Evolutionary conservation across 2,888 invertebrate species (phyloP).

Genomic region (Leptinotarsa rubiginosa): DNA sequence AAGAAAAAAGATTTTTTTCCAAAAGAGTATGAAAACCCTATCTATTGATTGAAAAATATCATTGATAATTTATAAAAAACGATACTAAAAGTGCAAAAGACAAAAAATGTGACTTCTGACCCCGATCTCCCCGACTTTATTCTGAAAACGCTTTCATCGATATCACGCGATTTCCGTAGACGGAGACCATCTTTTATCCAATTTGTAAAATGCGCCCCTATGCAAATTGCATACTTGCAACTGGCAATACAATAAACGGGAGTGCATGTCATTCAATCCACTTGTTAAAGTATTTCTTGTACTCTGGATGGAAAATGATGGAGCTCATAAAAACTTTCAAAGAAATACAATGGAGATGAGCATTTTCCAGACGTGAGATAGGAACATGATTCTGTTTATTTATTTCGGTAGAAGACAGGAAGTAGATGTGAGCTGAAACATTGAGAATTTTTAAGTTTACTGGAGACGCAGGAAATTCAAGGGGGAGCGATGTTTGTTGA

Average conservation of each 20-base stretch:
- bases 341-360: background rate
- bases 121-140: background rate
- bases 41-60: no score
- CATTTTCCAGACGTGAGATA: background rate
- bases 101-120: no score
- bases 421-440: no score
- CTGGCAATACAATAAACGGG: background rate
- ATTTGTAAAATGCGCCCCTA: background rate
- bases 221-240: background rate
- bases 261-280: conserved; percentile 5
- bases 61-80: no score
- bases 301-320: background rate
- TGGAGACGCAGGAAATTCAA: no score
- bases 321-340: background rate
- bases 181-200: background rate
- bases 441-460: no score
- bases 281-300: background rate
- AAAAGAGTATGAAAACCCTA: no score
- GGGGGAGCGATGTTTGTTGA: no score
- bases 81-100: background rate
- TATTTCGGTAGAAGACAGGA: no score
- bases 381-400: no score
- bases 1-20: no score
- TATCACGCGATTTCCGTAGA: background rate
- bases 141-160: background rate